phyloP scores from a whole-genome alignment of 2,113 vertebrate genomes.

The Coptodon bakossiorum region DNA sequence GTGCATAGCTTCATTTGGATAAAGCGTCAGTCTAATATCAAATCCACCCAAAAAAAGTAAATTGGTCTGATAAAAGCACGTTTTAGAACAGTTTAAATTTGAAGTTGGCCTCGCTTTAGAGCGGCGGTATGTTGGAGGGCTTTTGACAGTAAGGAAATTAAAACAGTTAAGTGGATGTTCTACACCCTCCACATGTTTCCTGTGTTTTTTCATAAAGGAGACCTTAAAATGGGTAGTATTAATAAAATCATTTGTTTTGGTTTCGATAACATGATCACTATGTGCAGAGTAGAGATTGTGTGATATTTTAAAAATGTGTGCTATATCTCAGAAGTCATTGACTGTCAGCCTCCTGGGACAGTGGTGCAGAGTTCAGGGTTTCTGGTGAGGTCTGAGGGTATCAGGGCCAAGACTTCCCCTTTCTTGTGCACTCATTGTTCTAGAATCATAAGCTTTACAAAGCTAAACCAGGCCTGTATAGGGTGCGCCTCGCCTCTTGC shows the following conservation, averaged over 20 bases:
- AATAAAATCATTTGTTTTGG: neutral
- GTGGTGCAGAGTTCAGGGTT: rapidly evolving
- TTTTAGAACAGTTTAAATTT: neutral
- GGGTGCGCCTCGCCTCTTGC: too few relatives aligned
- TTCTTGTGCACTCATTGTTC: neutral
- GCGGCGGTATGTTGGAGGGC: neutral
- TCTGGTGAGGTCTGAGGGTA: neutral
- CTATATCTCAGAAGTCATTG: neutral
- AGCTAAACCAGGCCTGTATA: neutral
- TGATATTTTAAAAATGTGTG: neutral
- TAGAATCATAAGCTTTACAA: neutral
- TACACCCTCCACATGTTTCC: neutral
- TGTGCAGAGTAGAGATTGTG: neutral
- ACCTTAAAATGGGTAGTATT: neutral
- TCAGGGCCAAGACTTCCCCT: neutral
- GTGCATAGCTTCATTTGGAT: neutral
- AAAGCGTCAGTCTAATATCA: neutral
- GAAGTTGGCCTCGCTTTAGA: neutral
- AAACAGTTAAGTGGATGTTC: neutral
- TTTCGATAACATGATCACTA: neutral
- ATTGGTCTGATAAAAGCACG: neutral
- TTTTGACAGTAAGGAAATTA: neutral
- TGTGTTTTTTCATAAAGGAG: neutral
- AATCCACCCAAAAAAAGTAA: neutral
- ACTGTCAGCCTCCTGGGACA: neutral